These are phyloP conservation scores for Paelopatides confundens DNA, from an alignment of 53 echinoderm and acorn worm genomes.

Conservation along the genomic window DNA sequence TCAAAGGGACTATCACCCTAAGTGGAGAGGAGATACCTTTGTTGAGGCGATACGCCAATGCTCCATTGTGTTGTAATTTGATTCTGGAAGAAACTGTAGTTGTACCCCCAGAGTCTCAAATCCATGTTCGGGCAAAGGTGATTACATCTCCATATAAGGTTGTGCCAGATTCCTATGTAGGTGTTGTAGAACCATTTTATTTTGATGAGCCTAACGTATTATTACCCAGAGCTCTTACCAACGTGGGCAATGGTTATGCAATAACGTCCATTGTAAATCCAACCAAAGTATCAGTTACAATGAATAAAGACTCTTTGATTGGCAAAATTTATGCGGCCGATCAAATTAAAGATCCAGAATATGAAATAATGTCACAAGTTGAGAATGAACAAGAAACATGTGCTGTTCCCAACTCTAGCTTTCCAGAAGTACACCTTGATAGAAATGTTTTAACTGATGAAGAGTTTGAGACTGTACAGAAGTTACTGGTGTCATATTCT, in stretches of 20 bases:
- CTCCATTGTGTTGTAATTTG: constrained; percentile 13
- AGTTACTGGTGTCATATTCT: neutral
- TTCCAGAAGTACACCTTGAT: no score
- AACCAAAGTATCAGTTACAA: neutral
- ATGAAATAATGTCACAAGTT: no score
- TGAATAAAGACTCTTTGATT: neutral
- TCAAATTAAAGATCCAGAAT: no score
- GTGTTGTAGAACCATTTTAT: neutral
- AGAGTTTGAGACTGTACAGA: no score
- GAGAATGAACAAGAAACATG: no score
- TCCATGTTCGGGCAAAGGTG: neutral
- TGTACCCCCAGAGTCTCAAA: constrained; percentile 9
- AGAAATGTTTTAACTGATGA: no score
- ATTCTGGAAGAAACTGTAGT: neutral
- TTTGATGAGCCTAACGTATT: neutral
- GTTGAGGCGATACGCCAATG: neutral
- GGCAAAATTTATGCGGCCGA: neutral
- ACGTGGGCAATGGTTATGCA: neutral
- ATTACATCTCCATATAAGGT: neutral
- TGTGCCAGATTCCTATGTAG: neutral
- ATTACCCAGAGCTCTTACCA: neutral
- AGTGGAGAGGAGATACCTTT: neutral
- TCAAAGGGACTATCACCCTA: neutral
- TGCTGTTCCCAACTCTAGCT: no score
- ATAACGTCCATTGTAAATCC: constrained; percentile 3